Evolutionary conservation across 53 echinoderm and acorn worm species (phyloP).

Genomic region (Arbacia lixula): DNA sequence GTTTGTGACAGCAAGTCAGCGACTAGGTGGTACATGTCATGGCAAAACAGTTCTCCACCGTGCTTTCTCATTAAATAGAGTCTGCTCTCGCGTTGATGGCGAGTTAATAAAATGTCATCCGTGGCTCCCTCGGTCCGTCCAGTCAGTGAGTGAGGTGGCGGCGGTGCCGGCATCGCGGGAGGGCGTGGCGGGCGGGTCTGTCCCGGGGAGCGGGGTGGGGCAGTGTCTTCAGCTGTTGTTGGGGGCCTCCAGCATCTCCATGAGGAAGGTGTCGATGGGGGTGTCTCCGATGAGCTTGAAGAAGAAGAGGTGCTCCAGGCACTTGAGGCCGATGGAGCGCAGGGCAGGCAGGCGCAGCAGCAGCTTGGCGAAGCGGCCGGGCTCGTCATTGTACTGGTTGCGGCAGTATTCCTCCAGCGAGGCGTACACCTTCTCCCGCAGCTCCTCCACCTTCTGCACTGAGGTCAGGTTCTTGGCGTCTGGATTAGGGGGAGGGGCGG

Average conservation of each 20-base stretch:
- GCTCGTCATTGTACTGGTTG: slow-evolving; percentile 89
- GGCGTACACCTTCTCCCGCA: slow-evolving; percentile 98
- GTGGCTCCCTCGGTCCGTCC: not conserved
- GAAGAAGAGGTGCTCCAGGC: slow-evolving; percentile 97
- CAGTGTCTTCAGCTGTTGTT: slow-evolving; percentile 86
- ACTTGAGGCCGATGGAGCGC: slow-evolving; percentile 99
- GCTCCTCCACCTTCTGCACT: slow-evolving; percentile 98
- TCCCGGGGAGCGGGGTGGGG: not conserved
- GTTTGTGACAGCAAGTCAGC: too few species aligned
- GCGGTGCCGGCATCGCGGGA: not conserved
- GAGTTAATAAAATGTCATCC: too few species aligned
- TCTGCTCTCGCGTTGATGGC: too few species aligned
- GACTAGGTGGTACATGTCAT: too few species aligned
- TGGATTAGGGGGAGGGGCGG: too few species aligned
- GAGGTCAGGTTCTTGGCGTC: slow-evolving; percentile 99
- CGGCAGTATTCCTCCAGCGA: slow-evolving; percentile 98
- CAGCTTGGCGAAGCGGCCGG: slow-evolving; percentile 93
- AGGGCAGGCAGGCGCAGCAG: slow-evolving; percentile 95
- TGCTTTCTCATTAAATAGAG: too few species aligned
- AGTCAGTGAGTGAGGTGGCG: not conserved
- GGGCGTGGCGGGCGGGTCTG: not conserved
- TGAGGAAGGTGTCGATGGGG: slow-evolving; percentile 99
- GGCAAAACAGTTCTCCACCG: too few species aligned
- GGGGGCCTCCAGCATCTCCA: slow-evolving; percentile 99
- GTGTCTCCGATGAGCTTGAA: slow-evolving; percentile 99